Percentiles rank a stretch among this genome's conserved stretches.
Conservation (phyloP, 1,140 invertebrate species). For the Cephus cinctus region DNA sequence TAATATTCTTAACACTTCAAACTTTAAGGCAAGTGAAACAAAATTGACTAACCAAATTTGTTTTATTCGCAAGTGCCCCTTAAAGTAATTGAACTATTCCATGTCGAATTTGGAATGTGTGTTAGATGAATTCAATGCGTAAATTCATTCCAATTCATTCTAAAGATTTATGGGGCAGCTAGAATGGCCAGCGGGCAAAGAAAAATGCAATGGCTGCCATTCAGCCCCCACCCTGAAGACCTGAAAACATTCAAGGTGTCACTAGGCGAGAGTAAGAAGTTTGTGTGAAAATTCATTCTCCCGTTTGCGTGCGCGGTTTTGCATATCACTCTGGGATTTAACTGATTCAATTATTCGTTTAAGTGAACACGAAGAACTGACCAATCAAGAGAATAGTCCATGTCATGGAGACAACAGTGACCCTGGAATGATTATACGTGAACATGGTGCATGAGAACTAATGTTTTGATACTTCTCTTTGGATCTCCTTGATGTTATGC, state of each 20-base stretch:
- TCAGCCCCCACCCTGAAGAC: too few relatives aligned
- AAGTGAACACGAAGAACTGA: neutral
- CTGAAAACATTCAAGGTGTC: slow-evolving; percentile 6
- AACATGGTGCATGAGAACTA: neutral
- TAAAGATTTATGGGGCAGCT: too few relatives aligned
- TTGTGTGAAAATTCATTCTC: slow-evolving; percentile 1
- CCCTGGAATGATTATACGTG: too few relatives aligned
- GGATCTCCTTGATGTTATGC: neutral
- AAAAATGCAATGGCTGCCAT: too few relatives aligned
- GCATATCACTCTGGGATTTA: neutral
- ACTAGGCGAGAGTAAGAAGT: neutral
- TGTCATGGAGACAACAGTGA: too few relatives aligned
- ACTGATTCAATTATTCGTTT: neutral
- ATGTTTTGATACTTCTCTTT: neutral
- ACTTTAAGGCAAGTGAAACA: neutral
- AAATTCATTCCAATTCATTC: too few relatives aligned
- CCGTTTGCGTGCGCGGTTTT: neutral
- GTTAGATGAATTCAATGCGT: too few relatives aligned
- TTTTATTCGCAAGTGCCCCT: too few relatives aligned
- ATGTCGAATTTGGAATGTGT: too few relatives aligned
- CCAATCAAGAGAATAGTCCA: neutral
- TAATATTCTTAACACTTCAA: neutral
- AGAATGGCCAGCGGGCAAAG: too few relatives aligned
- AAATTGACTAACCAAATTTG: too few relatives aligned
- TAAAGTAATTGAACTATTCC: too few relatives aligned